Conservation (phyloP, 2,888 invertebrate genomes). For the Arge pagana region DNA sequence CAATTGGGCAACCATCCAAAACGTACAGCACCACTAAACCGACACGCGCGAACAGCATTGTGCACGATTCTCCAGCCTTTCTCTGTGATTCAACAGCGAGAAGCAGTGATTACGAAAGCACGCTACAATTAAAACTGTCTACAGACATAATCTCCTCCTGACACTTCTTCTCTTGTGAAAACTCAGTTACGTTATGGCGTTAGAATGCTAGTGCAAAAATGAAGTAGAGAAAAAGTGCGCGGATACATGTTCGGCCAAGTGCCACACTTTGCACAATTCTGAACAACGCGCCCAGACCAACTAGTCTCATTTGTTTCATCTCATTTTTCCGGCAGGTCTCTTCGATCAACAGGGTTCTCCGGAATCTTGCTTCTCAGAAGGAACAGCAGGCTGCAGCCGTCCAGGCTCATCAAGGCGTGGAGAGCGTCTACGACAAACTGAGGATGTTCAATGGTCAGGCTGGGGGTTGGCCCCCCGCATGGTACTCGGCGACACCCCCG, state of each 20-base stretch:
- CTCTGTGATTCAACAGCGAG: too few relatives aligned
- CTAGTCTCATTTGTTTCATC: neutral
- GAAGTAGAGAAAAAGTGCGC: neutral
- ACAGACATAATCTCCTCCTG: too few relatives aligned
- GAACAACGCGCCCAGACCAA: neutral
- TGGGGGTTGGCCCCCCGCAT: slow-evolving; percentile 78
- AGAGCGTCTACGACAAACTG: slow-evolving; percentile 92
- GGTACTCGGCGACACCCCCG: slow-evolving; percentile 83
- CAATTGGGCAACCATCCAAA: too few relatives aligned
- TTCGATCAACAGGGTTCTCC: slow-evolving; percentile 95
- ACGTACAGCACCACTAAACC: too few relatives aligned
- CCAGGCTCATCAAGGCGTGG: slow-evolving; percentile 64
- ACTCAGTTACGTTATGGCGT: too few relatives aligned
- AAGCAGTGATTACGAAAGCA: too few relatives aligned
- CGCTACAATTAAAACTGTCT: too few relatives aligned
- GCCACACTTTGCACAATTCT: neutral
- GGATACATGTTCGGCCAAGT: neutral
- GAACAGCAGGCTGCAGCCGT: slow-evolving; percentile 85
- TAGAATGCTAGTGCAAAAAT: too few relatives aligned
- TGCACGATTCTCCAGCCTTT: too few relatives aligned
- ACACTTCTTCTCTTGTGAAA: too few relatives aligned
- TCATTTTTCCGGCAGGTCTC: slow-evolving; percentile 78
- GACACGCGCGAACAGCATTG: too few relatives aligned
- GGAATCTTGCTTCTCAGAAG: slow-evolving; percentile 95
- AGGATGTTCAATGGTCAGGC: slow-evolving; percentile 93